phyloP scores from a whole-genome alignment of 2,113 vertebrate genomes.

The Cottus gobio region DNA sequence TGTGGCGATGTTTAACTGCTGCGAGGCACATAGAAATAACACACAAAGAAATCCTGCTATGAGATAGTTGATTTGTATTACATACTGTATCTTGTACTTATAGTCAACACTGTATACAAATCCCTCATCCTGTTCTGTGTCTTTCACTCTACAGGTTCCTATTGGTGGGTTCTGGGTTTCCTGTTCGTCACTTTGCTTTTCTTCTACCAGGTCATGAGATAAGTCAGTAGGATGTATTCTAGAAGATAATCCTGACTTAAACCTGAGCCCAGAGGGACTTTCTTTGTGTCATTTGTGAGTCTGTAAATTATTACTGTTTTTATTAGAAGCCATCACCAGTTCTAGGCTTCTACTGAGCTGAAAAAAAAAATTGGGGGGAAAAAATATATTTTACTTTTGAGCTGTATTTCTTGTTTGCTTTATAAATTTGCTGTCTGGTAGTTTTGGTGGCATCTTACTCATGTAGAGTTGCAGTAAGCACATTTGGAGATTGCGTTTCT shows the following conservation, averaged over 20 bases:
- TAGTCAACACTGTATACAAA: neutral
- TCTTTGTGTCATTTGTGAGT: slow-evolving; percentile 28
- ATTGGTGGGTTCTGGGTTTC: slow-evolving; percentile 76
- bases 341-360: neutral
- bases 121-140: slow-evolving; percentile 14
- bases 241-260: slow-evolving; percentile 1
- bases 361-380: neutral
- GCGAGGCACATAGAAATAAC: neutral
- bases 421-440: neutral
- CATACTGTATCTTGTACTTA: neutral
- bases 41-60: neutral
- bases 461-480: neutral
- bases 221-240: neutral
- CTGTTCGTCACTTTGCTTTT: slow-evolving; percentile 76
- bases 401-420: neutral
- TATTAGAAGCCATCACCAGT: neutral
- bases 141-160: slow-evolving; percentile 64
- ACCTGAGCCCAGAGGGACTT: slow-evolving; percentile 15
- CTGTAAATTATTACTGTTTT: neutral
- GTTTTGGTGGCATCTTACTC: neutral
- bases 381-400: neutral
- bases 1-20: neutral
- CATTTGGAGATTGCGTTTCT: neutral
- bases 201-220: slow-evolving; percentile 78
- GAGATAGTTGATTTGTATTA: neutral